Base-by-base conservation (phyloP, 1,140 invertebrate species). In the Drosophila parabipectinata region DNA sequence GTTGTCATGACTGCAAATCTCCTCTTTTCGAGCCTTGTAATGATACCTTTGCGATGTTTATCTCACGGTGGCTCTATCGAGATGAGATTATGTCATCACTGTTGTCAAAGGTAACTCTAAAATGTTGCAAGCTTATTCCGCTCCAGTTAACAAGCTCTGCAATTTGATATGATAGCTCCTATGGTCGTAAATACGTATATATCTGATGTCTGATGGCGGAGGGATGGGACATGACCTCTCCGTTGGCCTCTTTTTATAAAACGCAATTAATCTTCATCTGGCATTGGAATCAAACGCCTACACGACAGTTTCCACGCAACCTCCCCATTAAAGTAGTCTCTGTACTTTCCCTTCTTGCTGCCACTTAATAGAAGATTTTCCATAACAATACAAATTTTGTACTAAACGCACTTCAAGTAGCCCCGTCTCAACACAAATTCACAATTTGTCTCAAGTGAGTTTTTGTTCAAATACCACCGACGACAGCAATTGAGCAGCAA, bases 401-500 rank as follows among this genome's bases (percentile, higher is more conserved):
- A 66, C 61, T 76, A 52, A 84, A 76, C 72, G 72, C 76, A 85
- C 80, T 84, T 77, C 55, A 84, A 84, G 78, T 55, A 53, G 64
- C 72, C 69, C 50, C 60, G 72, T 73, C 48, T 57, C 24, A 75
- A 88, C 34, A 79, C 62, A 60, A 82, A 88, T 88, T 88, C 83
- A 87, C 83, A 87, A 87, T 87, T 87, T 87, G 83, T 87, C 83
- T 87, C 79, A 88, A 87, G 83, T 87, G 84, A 66, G 77, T 72
- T 72, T 58, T 72, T 72, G 67, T 18, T 72, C 47, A 64, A 60
- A 77, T 45, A 58, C 67, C 53, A 14, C 67, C 53, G 66, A 45
- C 53, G 66, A 45, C 58, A 56, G 44, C 74, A 77, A 67, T 77
- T 72, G 76, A 73, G 59, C 50, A 63, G 44, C 54, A 58, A 52